These are phyloP conservation scores for Takifugu flavidus DNA, from an alignment of 2,113 vertebrate species.

Conservation along the genomic window DNA sequence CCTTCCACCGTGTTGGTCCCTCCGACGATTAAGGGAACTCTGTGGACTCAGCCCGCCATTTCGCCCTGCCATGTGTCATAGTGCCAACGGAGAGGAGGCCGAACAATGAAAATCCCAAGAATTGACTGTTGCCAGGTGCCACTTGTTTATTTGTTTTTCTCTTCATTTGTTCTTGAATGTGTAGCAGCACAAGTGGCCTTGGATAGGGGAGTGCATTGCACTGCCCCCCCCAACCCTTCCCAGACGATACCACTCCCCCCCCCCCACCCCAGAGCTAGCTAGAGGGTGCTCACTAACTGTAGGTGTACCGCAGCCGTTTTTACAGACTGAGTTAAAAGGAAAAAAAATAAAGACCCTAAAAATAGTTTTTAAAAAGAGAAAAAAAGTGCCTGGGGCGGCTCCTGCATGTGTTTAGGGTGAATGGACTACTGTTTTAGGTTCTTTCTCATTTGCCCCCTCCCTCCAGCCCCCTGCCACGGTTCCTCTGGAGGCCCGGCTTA, in stretches of 20 bases:
- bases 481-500: conserved; percentile 57
- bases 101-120: conserved; percentile 71
- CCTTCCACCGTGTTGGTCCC: conserved; percentile 31
- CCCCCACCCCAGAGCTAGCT: conserved; percentile 63
- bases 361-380: conserved; percentile 48
- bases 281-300: conserved; percentile 64
- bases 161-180: conserved; percentile 67
- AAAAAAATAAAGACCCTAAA: conserved; percentile 56
- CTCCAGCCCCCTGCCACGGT: conserved; percentile 26
- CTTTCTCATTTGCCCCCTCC: conserved; percentile 39
- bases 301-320: conserved; percentile 64
- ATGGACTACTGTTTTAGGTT: conserved; percentile 73
- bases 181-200: conserved; percentile 76
- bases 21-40: conserved; percentile 71
- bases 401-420: conserved; percentile 76
- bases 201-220: conserved; percentile 74
- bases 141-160: conserved; percentile 51
- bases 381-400: conserved; percentile 70
- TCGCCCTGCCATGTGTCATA: conserved; percentile 64
- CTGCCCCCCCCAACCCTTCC: conserved; percentile 77
- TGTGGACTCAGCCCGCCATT: neutral
- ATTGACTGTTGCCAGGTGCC: conserved; percentile 79
- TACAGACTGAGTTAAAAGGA: conserved; percentile 55
- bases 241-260: conserved; percentile 64
- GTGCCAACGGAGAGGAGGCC: conserved; percentile 74